Percentiles rank a stretch among this genome's conserved stretches.
These are phyloP conservation scores for Hybognathus amarus DNA, from an alignment of 2,797 vertebrate genomes.

Conservation along the genomic window DNA sequence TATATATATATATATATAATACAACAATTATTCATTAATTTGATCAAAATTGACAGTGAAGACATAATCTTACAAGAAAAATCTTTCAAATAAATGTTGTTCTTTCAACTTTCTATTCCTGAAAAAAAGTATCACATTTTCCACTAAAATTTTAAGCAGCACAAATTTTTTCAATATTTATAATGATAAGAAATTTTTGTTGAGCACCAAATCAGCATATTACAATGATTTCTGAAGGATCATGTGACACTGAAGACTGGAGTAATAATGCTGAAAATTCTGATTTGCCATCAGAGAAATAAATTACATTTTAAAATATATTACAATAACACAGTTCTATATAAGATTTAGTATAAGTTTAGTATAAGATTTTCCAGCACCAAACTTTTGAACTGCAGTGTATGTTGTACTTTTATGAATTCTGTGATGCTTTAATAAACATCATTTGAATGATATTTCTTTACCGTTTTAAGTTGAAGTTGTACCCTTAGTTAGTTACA, in stretches of 20 bases:
- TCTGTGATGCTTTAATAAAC: not conserved
- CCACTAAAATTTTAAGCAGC: not conserved
- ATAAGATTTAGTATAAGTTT: too few species aligned
- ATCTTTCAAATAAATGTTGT: not conserved
- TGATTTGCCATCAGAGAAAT: not conserved
- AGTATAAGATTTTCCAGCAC: not conserved
- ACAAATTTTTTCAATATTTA: not conserved
- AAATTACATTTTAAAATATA: not conserved
- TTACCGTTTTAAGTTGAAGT: too few species aligned
- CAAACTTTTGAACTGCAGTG: not conserved
- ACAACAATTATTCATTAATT: not conserved
- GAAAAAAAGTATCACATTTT: not conserved
- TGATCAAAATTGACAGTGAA: not conserved
- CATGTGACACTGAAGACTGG: not conserved
- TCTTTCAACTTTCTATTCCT: not conserved
- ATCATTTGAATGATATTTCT: not conserved
- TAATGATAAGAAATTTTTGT: not conserved
- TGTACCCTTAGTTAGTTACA: too few species aligned
- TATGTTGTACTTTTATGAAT: not conserved
- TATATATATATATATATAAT: not conserved
- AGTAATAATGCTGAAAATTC: too few species aligned
- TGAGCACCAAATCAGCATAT: not conserved
- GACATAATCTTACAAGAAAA: not conserved
- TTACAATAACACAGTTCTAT: not conserved
- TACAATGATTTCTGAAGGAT: not conserved